Percentiles rank a stretch among this genome's conserved stretches.
These are phyloP conservation scores for Lepidocolaptes lacrymiger DNA, from an alignment of 2,797 vertebrate species.

Conservation along the genomic window DNA sequence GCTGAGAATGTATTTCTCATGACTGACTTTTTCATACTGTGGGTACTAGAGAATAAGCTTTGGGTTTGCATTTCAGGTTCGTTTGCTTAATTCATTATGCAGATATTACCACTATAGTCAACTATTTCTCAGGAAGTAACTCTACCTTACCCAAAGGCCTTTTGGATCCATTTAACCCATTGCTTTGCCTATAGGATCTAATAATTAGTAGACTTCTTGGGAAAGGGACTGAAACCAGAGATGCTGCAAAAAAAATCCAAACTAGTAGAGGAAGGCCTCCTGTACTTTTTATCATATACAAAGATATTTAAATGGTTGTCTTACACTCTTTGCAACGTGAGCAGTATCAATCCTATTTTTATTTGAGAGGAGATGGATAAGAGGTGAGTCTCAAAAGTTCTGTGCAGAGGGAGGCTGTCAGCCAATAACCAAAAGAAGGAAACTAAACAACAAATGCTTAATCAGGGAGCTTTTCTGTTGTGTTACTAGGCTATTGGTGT, in stretches of 20 bases:
- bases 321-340: background rate
- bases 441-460: background rate
- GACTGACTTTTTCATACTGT: background rate
- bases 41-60: background rate
- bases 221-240: background rate
- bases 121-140: background rate
- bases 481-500: background rate
- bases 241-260: background rate
- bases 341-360: background rate
- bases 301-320: background rate
- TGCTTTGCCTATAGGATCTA: background rate
- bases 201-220: background rate
- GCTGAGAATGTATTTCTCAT: background rate
- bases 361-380: background rate
- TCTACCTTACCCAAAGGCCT: background rate
- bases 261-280: background rate
- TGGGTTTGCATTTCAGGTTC: conserved; percentile 12
- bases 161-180: background rate
- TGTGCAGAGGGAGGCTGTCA: background rate
- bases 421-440: background rate
- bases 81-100: conserved; percentile 30
- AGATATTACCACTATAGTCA: background rate
- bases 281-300: background rate
- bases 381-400: background rate
- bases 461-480: background rate